phyloP scores from a whole-genome alignment of 2,797 vertebrate species.

The Vultur gryphus region DNA sequence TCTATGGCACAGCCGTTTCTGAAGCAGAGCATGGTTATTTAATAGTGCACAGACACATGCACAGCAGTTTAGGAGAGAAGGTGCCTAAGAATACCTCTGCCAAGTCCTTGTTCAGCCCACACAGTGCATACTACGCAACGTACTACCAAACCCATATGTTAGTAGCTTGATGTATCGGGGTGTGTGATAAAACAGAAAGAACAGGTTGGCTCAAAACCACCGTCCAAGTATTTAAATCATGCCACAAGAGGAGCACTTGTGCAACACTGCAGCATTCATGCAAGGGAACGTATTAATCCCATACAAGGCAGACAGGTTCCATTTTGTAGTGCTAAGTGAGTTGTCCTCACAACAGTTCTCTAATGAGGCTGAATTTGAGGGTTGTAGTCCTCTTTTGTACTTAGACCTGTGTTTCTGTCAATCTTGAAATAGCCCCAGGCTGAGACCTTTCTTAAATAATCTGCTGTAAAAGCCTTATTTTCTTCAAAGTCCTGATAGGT shows the following conservation, averaged over 20 bases:
- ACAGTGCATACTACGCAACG: background rate
- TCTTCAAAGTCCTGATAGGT: background rate
- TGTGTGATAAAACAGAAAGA: slow-evolving; percentile 7
- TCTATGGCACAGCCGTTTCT: background rate
- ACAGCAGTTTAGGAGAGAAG: slow-evolving; percentile 30
- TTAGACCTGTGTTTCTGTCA: background rate
- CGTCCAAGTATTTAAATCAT: background rate
- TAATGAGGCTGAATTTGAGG: background rate
- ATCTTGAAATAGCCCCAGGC: background rate
- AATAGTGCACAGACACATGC: background rate
- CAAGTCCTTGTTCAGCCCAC: slow-evolving; percentile 49
- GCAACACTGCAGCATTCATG: background rate
- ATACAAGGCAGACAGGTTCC: background rate
- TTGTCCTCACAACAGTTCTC: background rate
- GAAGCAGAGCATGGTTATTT: background rate
- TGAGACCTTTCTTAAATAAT: background rate
- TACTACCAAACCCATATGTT: slow-evolving; percentile 5
- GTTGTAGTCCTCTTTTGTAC: background rate
- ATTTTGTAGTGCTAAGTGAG: background rate
- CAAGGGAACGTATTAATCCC: background rate
- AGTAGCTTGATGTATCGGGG: background rate
- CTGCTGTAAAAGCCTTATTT: background rate
- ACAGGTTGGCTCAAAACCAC: background rate
- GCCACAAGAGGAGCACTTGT: background rate
- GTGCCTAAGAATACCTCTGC: slow-evolving; percentile 42